These are phyloP conservation scores for Metaphire vulgaris DNA, from an alignment of 1,140 invertebrate species.

Conservation along the genomic window DNA sequence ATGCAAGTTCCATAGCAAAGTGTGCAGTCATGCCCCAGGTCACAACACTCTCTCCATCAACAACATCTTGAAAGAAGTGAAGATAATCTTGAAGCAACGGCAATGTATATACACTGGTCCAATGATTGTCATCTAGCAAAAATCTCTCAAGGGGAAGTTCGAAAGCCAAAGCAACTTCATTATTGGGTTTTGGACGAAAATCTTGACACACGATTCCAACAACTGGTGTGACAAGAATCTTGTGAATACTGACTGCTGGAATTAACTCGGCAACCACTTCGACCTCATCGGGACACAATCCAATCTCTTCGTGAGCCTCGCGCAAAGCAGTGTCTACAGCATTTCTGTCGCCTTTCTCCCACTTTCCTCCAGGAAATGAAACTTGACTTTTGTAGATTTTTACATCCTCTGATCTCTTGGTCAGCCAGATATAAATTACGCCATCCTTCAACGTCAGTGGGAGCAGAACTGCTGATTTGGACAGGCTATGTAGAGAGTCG, in stretches of 20 bases:
- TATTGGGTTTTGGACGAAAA: conserved; percentile 29
- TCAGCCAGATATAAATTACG: conserved; percentile 25
- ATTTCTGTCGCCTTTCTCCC: conserved; percentile 27
- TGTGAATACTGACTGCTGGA: conserved; percentile 24
- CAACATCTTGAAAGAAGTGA: not conserved
- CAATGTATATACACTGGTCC: not conserved
- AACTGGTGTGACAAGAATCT: conserved; percentile 30
- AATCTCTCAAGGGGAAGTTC: conserved; percentile 31
- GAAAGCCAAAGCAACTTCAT: conserved; percentile 32
- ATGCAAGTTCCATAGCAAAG: not conserved
- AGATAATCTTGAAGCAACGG: not conserved
- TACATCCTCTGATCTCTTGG: conserved; percentile 29
- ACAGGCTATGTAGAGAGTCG: not conserved
- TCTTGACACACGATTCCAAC: conserved; percentile 25
- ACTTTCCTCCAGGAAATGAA: conserved; percentile 32
- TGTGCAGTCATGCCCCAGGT: not conserved
- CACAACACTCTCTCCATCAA: not conserved
- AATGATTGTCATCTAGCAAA: conserved; percentile 22
- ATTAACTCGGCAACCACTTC: conserved; percentile 25
- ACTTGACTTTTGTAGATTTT: conserved; percentile 26
- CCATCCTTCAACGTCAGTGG: conserved; percentile 15
- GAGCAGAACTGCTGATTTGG: conserved; percentile 24
- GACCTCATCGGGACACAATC: conserved; percentile 24
- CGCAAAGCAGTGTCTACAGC: conserved; percentile 30
- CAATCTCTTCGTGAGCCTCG: conserved; percentile 33